Evolutionary conservation across 1,140 invertebrate species (phyloP).

Genomic region (Amyelois transitella): DNA sequence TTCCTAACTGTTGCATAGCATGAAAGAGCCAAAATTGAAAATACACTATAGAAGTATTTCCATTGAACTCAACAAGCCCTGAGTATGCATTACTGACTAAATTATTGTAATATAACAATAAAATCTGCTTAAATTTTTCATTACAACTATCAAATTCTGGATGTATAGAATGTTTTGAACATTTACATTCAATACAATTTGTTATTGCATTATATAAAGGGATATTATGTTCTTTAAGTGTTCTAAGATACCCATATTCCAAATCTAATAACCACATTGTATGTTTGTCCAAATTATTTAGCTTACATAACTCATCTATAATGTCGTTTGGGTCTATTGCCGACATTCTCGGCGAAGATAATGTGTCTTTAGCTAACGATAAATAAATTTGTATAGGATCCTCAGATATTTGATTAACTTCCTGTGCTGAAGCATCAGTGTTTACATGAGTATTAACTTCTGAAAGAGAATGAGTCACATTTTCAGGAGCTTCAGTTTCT

Average conservation of each 20-base stretch:
- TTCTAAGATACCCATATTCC: slow-evolving; percentile 43
- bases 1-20: slow-evolving; percentile 45
- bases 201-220: slow-evolving; percentile 43
- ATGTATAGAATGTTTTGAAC: slow-evolving; percentile 36
- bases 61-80: slow-evolving; percentile 31
- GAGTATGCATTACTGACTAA: slow-evolving; percentile 45
- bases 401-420: too few relatives aligned
- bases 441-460: neutral
- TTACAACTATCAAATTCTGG: slow-evolving; percentile 45
- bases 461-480: neutral
- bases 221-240: slow-evolving; percentile 27
- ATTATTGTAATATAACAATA: slow-evolving; percentile 46
- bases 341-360: slow-evolving; percentile 34
- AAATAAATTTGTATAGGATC: slow-evolving; percentile 41
- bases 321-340: slow-evolving; percentile 45
- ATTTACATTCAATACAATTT: slow-evolving; percentile 45
- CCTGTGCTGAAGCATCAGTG: neutral
- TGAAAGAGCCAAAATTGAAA: slow-evolving; percentile 44
- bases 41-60: slow-evolving; percentile 42
- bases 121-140: slow-evolving; percentile 29
- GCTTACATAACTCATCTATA: slow-evolving; percentile 52
- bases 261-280: slow-evolving; percentile 47
- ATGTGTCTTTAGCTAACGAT: slow-evolving; percentile 37
- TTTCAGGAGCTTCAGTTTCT: neutral
- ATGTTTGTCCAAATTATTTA: slow-evolving; percentile 29